Evolutionary conservation across 1,140 invertebrate species (phyloP).

Genomic region (Diorhabda carinulata): DNA sequence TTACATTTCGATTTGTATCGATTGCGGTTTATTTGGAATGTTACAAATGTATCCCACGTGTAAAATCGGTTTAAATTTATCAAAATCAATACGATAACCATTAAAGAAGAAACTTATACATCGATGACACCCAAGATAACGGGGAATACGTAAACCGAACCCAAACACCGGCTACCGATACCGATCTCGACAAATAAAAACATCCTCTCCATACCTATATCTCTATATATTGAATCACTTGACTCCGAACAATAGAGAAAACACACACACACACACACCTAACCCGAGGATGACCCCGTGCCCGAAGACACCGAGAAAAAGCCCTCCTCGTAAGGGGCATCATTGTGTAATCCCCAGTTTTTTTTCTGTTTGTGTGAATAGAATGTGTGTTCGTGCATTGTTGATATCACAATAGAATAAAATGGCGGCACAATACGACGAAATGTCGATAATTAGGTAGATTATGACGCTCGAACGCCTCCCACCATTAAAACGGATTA

Average conservation of each 20-base stretch:
- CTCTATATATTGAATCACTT: conserved; percentile 6
- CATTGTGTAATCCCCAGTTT: conserved; percentile 5
- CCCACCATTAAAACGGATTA: conserved; percentile 4
- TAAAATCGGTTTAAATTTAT: background rate
- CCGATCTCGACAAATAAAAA: conserved; percentile 3
- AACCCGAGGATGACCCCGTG: conserved; percentile 11
- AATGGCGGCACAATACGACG: conserved; percentile 9
- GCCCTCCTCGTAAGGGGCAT: conserved; percentile 3
- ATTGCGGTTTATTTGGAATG: too few species aligned
- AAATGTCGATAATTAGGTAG: conserved; percentile 13
- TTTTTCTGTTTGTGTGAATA: conserved; percentile 1
- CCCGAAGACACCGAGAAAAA: conserved; percentile 9
- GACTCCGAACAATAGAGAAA: conserved; percentile 8
- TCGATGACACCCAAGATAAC: conserved; percentile 12
- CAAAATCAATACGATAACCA: conserved; percentile 5
- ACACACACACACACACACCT: background rate
- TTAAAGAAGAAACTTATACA: conserved; percentile 5
- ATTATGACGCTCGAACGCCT: conserved; percentile 10
- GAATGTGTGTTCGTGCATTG: conserved; percentile 10
- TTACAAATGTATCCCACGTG: too few species aligned
- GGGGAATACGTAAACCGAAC: background rate
- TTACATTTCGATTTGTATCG: too few species aligned
- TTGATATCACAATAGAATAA: conserved; percentile 13
- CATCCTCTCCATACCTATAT: background rate
- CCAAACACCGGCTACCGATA: conserved; percentile 6